A percentile compares a stretch with the other conserved stretches of the same genome.
Conservation (phyloP, 2,888 invertebrate species). For the Beris morrisii region DNA sequence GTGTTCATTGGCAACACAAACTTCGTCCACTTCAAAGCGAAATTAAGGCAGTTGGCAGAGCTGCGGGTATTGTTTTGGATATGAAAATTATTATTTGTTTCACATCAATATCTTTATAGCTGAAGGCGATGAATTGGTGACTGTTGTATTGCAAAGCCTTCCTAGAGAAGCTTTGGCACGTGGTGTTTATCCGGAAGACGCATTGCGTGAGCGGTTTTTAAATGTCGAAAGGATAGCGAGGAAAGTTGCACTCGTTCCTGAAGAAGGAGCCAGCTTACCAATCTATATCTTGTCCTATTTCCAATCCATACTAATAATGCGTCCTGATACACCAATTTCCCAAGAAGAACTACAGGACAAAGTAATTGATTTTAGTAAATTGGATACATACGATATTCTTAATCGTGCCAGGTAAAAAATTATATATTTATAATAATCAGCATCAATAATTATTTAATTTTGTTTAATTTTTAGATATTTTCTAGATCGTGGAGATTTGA, state of each 20-base stretch:
- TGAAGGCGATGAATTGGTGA: conserved; percentile 77
- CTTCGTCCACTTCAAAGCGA: conserved; percentile 68
- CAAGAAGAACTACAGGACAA: conserved; percentile 72
- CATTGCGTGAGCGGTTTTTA: conserved; percentile 81
- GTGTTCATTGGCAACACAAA: conserved; percentile 61
- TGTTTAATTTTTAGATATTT: conserved; percentile 67
- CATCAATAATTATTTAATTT: neutral
- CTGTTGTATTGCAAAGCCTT: conserved; percentile 74
- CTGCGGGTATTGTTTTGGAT: conserved; percentile 63
- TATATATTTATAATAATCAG: neutral
- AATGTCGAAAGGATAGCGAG: conserved; percentile 79
- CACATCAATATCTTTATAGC: conserved; percentile 54
- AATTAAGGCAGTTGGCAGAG: conserved; percentile 71
- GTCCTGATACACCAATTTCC: conserved; percentile 69
- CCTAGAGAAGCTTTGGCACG: conserved; percentile 73
- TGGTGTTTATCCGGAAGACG: conserved; percentile 88
- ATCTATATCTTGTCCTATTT: conserved; percentile 84
- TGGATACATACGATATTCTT: conserved; percentile 87
- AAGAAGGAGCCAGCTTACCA: conserved; percentile 81
- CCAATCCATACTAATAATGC: conserved; percentile 81
- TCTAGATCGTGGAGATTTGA: conserved; percentile 85
- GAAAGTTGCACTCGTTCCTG: conserved; percentile 84
- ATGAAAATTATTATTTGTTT: neutral
- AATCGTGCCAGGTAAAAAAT: conserved; percentile 76
- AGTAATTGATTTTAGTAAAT: conserved; percentile 69